Conservation (phyloP, 2,888 invertebrate genomes). For the Eilema depressum region DNA sequence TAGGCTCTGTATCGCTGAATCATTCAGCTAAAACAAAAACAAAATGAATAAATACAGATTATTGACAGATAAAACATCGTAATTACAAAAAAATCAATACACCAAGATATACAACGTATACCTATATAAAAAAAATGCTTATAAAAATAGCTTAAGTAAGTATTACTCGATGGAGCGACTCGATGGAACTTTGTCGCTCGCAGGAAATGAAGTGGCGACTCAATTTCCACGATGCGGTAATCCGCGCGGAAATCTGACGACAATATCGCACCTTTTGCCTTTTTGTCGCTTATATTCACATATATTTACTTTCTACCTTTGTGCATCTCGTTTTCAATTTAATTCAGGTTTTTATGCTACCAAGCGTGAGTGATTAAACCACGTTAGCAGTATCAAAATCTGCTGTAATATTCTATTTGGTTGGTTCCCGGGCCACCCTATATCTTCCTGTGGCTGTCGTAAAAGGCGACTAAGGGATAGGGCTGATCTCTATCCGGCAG, state of each 20-base stretch:
- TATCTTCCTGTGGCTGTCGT: no score
- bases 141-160: neutral
- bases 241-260: constrained; percentile 55
- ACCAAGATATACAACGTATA: no score
- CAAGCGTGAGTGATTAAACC: neutral
- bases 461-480: no score
- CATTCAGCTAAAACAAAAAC: no score
- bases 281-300: constrained; percentile 26
- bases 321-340: neutral
- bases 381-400: neutral
- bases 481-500: no score
- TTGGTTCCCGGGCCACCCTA: no score
- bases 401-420: neutral
- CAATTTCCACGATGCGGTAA: constrained; percentile 52
- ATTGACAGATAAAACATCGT: no score
- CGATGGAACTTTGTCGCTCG: constrained; percentile 40
- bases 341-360: neutral
- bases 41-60: no score
- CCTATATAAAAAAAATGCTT: neutral
- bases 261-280: constrained; percentile 52
- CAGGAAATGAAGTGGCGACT: constrained; percentile 54
- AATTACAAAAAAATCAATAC: no score
- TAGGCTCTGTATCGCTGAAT: no score
- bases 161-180: neutral
- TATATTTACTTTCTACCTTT: constrained; percentile 1